Evolutionary conservation across 2,888 invertebrate genomes (phyloP).

Genomic region (Limnephilus marmoratus): DNA sequence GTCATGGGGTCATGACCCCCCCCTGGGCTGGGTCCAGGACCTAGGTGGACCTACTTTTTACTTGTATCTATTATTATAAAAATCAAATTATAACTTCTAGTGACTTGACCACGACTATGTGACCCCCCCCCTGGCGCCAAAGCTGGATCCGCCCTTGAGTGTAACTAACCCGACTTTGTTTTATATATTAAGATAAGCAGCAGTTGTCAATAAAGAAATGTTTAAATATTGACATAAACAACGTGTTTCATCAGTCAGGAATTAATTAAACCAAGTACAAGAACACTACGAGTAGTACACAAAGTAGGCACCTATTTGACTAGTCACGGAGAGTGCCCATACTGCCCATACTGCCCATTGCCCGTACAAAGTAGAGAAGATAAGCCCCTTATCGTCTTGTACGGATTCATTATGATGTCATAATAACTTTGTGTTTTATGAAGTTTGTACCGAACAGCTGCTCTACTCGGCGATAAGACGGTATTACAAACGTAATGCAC

Average conservation of each 20-base stretch:
- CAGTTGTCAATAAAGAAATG: too few species aligned
- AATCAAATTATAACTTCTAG: too few species aligned
- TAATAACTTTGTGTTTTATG: not conserved
- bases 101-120: too few species aligned
- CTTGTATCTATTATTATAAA: too few species aligned
- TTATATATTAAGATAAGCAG: too few species aligned
- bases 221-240: too few species aligned
- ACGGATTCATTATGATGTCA: not conserved
- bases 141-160: too few species aligned
- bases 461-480: not conserved
- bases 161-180: too few species aligned
- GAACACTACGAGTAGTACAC: not conserved
- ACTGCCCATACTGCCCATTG: not conserved
- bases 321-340: not conserved
- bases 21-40: too few species aligned
- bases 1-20: too few species aligned
- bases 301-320: not conserved
- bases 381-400: not conserved
- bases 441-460: not conserved
- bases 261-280: not conserved
- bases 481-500: not conserved
- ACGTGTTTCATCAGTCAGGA: not conserved
- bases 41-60: too few species aligned
- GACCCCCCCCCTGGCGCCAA: too few species aligned
- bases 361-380: not conserved